A percentile compares a stretch with the other conserved stretches of the same genome.
Conservation (phyloP, 2,888 invertebrate species). For the Acrobasis repandana region DNA sequence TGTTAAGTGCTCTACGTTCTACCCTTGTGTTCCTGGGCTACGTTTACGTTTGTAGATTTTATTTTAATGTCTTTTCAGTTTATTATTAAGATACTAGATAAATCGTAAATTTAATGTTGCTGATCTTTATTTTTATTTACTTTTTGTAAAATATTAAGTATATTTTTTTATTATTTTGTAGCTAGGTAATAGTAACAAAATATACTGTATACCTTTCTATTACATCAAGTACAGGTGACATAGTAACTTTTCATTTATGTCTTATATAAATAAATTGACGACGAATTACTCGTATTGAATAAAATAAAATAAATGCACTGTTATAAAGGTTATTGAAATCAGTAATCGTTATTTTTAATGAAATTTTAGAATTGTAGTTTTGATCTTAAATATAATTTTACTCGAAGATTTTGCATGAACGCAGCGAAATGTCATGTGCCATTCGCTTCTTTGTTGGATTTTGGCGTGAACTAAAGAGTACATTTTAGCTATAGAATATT, state of each 20-base stretch:
- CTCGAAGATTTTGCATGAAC: conserved; percentile 31
- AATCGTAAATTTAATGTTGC: conserved; percentile 64
- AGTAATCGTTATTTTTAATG: conserved; percentile 24
- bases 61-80: conserved; percentile 54
- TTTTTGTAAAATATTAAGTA: conserved; percentile 68
- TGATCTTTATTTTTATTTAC: conserved; percentile 69
- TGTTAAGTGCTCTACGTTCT: conserved; percentile 69
- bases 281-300: conserved; percentile 34
- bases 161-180: conserved; percentile 69
- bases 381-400: conserved; percentile 35
- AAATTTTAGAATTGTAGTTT: conserved; percentile 31
- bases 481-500: conserved; percentile 31
- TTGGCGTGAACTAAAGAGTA: conserved; percentile 31
- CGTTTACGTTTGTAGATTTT: conserved; percentile 59
- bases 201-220: conserved; percentile 44
- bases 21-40: conserved; percentile 69
- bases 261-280: conserved; percentile 44
- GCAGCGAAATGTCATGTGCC: conserved; percentile 48
- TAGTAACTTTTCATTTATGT: conserved; percentile 48
- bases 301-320: conserved; percentile 32
- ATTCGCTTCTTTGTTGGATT: conserved; percentile 35
- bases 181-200: conserved; percentile 58
- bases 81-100: conserved; percentile 55
- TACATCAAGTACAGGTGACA: conserved; percentile 54
- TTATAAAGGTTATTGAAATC: conserved; percentile 26